Evolutionary conservation across 1,140 invertebrate genomes (phyloP).

Genomic region (Nebria ingens): DNA sequence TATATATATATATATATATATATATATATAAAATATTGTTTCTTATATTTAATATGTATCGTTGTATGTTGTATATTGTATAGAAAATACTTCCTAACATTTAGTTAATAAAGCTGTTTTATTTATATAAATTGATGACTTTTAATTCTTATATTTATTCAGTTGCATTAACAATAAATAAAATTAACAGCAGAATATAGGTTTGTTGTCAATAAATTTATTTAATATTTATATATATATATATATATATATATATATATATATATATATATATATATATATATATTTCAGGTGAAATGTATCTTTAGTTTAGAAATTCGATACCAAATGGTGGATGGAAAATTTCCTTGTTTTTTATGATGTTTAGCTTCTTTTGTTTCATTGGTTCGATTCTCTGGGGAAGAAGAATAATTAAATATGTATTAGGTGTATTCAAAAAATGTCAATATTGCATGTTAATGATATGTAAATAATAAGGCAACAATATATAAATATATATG

Average conservation of each 20-base stretch:
- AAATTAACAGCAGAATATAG: too few species aligned
- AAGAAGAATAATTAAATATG: constrained; percentile 11
- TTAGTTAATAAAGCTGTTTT: constrained; percentile 4
- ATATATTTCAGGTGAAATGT: too few species aligned
- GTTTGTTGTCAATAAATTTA: too few species aligned
- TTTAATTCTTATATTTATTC: too few species aligned
- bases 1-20: too few species aligned
- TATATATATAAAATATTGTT: not conserved
- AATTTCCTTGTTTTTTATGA: constrained; percentile 1
- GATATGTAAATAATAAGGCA: too few species aligned
- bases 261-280: too few species aligned
- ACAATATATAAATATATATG: too few species aligned
- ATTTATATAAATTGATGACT: not conserved
- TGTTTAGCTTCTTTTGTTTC: not conserved
- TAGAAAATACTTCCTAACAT: not conserved
- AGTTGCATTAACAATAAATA: too few species aligned
- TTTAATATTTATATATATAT: too few species aligned
- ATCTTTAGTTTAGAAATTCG: constrained; percentile 26
- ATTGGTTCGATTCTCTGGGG: constrained; percentile 20
- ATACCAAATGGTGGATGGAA: constrained; percentile 28
- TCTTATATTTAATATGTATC: constrained; percentile 1
- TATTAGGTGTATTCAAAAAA: not conserved
- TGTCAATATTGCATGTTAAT: too few species aligned
- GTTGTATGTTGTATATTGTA: not conserved
- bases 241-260: too few species aligned